These are phyloP conservation scores for Heterotis niloticus DNA, from an alignment of 2,113 vertebrate genomes.

Conservation along the genomic window DNA sequence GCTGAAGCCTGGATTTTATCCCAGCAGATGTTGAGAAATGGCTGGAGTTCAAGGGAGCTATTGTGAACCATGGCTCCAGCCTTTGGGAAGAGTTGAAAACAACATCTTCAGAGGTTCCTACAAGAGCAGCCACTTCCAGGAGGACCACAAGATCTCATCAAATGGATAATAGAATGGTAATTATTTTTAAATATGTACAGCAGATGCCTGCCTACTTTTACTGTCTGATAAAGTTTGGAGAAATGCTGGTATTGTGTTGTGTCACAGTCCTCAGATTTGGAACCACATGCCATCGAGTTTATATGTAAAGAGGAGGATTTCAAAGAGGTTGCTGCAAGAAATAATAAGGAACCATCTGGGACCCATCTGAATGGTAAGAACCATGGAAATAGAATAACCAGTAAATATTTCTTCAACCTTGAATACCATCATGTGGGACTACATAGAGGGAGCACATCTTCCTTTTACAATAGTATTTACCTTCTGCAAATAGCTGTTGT, in stretches of 20 bases:
- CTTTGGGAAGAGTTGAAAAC: background rate
- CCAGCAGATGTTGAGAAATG: constrained; percentile 15
- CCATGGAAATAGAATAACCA: background rate
- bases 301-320: background rate
- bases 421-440: too few species aligned
- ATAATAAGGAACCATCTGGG: background rate
- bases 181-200: background rate
- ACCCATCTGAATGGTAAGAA: constrained; percentile 4
- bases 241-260: background rate
- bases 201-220: background rate
- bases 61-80: background rate
- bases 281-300: background rate
- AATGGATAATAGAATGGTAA: background rate
- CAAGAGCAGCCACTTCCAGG: background rate
- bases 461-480: background rate
- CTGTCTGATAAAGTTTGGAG: background rate
- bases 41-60: constrained; percentile 13
- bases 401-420: too few species aligned
- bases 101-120: background rate
- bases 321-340: background rate
- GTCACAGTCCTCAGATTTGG: constrained; percentile 6
- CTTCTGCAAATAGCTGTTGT: background rate
- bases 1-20: background rate
- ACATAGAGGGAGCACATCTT: background rate
- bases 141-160: background rate